Percentiles rank a stretch among this genome's conserved stretches.
Evolutionary conservation across 2,797 vertebrate genomes (phyloP).

Genomic region (Megalops cyprinoides): DNA sequence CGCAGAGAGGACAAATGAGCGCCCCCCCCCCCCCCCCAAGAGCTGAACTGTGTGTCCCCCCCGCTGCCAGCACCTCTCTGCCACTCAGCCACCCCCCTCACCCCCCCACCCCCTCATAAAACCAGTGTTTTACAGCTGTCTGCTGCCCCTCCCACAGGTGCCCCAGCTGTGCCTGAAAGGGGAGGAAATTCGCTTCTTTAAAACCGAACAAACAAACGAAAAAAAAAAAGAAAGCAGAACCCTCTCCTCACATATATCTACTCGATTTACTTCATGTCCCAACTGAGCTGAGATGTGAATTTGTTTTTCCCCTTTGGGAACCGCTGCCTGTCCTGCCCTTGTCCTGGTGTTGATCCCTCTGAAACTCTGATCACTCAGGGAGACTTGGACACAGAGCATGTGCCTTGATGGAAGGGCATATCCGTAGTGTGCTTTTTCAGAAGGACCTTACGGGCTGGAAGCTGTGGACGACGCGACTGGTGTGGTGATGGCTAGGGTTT

Average conservation of each 20-base stretch:
- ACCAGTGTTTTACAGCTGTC: slow-evolving; percentile 40
- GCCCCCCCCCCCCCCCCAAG: no score
- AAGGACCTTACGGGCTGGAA: not conserved
- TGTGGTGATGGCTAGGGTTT: not conserved
- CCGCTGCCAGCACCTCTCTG: not conserved
- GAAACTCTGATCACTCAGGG: slow-evolving; percentile 52
- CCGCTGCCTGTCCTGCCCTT: slow-evolving; percentile 35
- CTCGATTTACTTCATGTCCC: slow-evolving; percentile 47
- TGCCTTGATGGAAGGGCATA: slow-evolving; percentile 37
- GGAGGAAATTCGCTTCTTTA: slow-evolving; percentile 23
- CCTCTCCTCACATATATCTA: slow-evolving; percentile 31
- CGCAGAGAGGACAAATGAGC: slow-evolving; percentile 86
- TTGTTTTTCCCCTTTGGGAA: slow-evolving; percentile 33
- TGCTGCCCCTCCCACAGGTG: slow-evolving; percentile 33
- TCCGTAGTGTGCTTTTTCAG: slow-evolving; percentile 19
- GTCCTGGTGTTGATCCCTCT: slow-evolving; percentile 17
- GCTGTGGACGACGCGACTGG: not conserved
- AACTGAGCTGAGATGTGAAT: slow-evolving; percentile 48
- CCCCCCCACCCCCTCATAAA: slow-evolving; percentile 9
- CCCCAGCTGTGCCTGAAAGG: slow-evolving; percentile 17
- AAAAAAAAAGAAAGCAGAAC: not conserved
- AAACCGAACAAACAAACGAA: not conserved
- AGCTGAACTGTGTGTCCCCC: slow-evolving; percentile 40
- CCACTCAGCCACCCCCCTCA: slow-evolving; percentile 7
- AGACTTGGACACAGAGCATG: slow-evolving; percentile 42